These are phyloP conservation scores for Squalus acanthias DNA, from an alignment of 2,797 vertebrate species.

Conservation along the genomic window DNA sequence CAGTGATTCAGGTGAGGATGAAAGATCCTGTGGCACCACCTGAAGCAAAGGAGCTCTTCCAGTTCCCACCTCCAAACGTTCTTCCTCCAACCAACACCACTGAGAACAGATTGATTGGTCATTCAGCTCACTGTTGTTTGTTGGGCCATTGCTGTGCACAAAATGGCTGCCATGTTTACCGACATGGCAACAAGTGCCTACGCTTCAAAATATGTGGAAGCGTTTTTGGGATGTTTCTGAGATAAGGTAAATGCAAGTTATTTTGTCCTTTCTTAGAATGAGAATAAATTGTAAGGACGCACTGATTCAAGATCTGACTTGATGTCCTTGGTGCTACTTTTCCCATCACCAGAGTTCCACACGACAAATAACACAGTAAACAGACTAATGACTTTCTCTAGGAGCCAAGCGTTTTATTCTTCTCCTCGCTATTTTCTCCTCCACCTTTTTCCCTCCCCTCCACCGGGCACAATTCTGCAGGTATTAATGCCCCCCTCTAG, in stretches of 20 bases:
- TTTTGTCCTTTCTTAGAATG: neutral
- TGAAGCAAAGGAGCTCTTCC: neutral
- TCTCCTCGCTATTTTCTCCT: neutral
- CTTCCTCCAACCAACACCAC: neutral
- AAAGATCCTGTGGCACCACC: neutral
- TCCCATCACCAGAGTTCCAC: neutral
- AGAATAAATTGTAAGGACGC: neutral
- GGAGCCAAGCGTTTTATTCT: neutral
- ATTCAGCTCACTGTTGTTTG: neutral
- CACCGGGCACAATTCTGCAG: neutral
- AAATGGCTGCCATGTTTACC: neutral
- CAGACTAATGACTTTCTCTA: neutral
- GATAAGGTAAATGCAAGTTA: neutral
- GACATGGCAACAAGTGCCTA: neutral
- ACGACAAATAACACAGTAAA: neutral
- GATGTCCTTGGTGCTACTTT: neutral
- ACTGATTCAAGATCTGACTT: neutral
- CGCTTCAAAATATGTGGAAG: neutral
- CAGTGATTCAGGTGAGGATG: neutral
- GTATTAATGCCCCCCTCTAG: neutral
- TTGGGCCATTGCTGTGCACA: neutral
- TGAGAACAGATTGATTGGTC: neutral
- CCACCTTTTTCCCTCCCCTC: neutral
- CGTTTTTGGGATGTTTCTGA: neutral
- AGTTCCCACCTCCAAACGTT: neutral